Evolutionary conservation across 37 sponge, comb jelly and placozoan genomes (phyloP), one percentile per base, ranked within the genome.

Genomic region (Amphimedon queenslandica): DNA sequence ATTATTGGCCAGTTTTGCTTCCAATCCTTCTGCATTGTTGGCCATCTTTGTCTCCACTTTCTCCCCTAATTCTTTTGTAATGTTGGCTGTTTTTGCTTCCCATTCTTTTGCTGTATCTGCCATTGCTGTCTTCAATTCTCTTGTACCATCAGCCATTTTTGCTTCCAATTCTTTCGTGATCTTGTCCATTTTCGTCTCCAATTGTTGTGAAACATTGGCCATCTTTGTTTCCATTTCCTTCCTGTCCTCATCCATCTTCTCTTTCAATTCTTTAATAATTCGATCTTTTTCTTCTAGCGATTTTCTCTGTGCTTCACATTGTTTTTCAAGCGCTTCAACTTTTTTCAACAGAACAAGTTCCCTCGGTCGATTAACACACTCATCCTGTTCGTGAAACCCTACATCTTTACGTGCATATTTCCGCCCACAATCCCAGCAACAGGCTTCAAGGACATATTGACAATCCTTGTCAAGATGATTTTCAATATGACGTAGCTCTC

Each of bases 401-500:
- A 60, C 21, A 11, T 25, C 24, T 60, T n/a, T 11, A 6, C 61
- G 61, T 25, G 61, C 5, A 6, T n/a, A n/a, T 5, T 60, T 11
- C 8, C 5, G 5, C 27, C 61, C 61, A 60, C 61, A 60, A 11
- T 60, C 5, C 27, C 27, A 60, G 23, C 28, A 6, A n/a, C 61
- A 60, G 5, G 21, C 28, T 6, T n/a, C 61, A 13, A 25, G 24
- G 5, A n/a, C 27, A 60, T n/a, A 60, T 11, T 25, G 27, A 60
- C 61, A 60, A 6, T 6, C 61, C 5, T 60, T n/a, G 5, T n/a
- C 27, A 25, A 25, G 27, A 60, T 60, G 61, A 25, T 11, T 5
- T n/a, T 60, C 61, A 60, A 60, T 13, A 11, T n/a, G 61, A n/a
- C 61, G 61, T 60, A 60, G 28, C 5, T 60, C 61, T n/a, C 61